Percentiles rank a stretch among this genome's conserved stretches.
phyloP scores from a whole-genome alignment of 1,140 invertebrate species.

The Medauroidea extradentata region DNA sequence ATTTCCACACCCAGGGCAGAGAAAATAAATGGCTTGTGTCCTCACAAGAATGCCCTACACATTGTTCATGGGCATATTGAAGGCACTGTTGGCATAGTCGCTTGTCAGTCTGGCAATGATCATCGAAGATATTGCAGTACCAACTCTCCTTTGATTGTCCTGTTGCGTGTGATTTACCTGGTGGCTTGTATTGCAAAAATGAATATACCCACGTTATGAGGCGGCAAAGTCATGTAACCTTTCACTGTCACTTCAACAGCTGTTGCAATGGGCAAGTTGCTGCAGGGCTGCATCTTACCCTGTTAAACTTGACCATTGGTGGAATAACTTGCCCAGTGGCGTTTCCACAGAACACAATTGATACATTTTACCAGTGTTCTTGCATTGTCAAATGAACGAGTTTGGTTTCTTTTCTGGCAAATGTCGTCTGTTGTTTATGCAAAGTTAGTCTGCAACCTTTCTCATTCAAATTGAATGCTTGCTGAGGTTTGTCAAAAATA shows the following conservation, averaged over 20 bases:
- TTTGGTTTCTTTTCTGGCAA: constrained; percentile 35
- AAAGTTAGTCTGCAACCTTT: constrained; percentile 39
- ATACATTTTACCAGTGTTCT: constrained; percentile 43
- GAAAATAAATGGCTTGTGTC: too few relatives aligned
- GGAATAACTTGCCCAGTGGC: constrained; percentile 34
- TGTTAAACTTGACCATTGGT: too few relatives aligned
- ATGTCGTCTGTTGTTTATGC: constrained; percentile 36
- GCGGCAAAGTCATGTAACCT: constrained; percentile 37
- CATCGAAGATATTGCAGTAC: too few relatives aligned
- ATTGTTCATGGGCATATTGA: too few relatives aligned
- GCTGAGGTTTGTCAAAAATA: constrained; percentile 21
- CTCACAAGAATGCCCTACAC: too few relatives aligned
- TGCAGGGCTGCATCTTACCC: constrained; percentile 17
- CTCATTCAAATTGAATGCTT: constrained; percentile 43
- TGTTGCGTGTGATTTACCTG: constrained; percentile 11
- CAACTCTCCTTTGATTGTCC: too few relatives aligned
- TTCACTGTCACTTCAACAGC: constrained; percentile 34
- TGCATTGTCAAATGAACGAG: constrained; percentile 37
- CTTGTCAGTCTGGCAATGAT: too few relatives aligned
- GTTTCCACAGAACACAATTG: constrained; percentile 39
- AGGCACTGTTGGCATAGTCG: too few relatives aligned
- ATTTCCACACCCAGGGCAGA: too few relatives aligned
- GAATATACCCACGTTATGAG: constrained; percentile 35
- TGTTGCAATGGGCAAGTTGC: constrained; percentile 35
- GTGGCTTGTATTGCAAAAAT: constrained; percentile 30